Percentiles rank a stretch among this genome's conserved stretches.
These are phyloP conservation scores for Acanthosepion esculentum DNA, from an alignment of 2,888 invertebrate genomes.

Conservation along the genomic window DNA sequence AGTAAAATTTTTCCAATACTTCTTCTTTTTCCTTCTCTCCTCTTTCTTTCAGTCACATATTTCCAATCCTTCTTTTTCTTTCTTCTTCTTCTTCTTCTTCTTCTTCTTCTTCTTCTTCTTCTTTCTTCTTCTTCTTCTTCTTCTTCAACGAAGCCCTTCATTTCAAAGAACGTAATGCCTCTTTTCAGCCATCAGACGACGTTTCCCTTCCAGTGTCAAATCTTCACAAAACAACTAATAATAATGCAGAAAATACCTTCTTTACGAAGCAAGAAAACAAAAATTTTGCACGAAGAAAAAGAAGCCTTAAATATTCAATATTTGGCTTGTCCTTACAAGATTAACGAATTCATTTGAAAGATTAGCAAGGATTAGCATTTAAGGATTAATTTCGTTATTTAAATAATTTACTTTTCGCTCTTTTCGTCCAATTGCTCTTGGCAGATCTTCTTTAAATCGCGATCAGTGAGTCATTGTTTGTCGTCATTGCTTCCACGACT, in stretches of 20 bases:
- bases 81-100: background rate
- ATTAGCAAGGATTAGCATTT: background rate
- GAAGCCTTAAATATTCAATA: background rate
- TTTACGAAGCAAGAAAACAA: background rate
- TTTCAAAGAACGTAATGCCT: too few relatives aligned
- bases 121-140: background rate
- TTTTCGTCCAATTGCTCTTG: background rate
- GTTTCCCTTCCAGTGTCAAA: too few relatives aligned
- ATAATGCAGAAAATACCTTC: background rate
- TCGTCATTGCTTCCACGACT: background rate
- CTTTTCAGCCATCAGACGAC: too few relatives aligned
- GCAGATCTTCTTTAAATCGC: background rate
- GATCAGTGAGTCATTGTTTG: background rate
- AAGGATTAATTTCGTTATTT: background rate
- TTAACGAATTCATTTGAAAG: background rate
- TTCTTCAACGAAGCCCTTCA: background rate
- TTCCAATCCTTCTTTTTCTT: background rate
- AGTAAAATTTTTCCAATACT: too few relatives aligned
- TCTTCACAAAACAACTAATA: too few relatives aligned
- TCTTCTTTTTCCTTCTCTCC: too few relatives aligned
- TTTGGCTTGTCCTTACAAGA: background rate
- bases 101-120: too few relatives aligned
- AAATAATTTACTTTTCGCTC: background rate
- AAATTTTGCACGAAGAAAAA: background rate
- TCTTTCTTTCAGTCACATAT: background rate